Base-by-base conservation (phyloP, 2,797 vertebrate species). In the Notamacropus eugenii region DNA sequence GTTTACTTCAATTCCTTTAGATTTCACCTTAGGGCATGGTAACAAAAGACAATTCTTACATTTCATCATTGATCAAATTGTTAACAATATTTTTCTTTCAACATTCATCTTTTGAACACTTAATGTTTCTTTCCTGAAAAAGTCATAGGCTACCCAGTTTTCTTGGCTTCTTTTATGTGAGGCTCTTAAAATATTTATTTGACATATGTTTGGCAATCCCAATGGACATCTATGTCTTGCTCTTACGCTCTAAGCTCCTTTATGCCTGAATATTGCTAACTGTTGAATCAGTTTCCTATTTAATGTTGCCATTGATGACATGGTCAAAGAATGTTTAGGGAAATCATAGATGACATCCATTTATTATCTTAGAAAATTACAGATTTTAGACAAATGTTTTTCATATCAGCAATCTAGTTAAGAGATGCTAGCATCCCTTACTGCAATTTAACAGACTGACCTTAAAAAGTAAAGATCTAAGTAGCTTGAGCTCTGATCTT, bases 111-210 rank as follows among this genome's bases (percentile, higher is more conserved):
- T 58, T 93, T 90, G 57, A 98, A 95, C 29, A 93, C 3, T 91
- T 96, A 87, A 24, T 91, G 50, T 62, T 97, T 95, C 22, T 91
- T 94, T 90, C 54, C 54, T 95, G 74, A 28, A 58, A 96, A 90
- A 97, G 90, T 93, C 90, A 95, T 92, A 96, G 92, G 50, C 11
- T 97, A 57, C 90, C 24, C 92, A 97, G 92, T 95, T 97, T 27
- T 87, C 74, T 50, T 87, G 74, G 40, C 24, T 87, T 27, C 40
- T 87, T 82, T 87, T 27, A 87, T 46, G 16, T 82, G 34, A 1
- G 11, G 6, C n/a, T 82, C 19, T 82, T 82, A 82, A 82, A 46
- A 87, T 87, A 50, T 87, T 27, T 87, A 28, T 87, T 87, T 87
- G 74, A 11, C 74, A 50, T 46, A 46, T 24, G 40, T 24, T 82